Evolutionary conservation across 1,140 invertebrate genomes (phyloP).

Genomic region (Agrilus planipennis): DNA sequence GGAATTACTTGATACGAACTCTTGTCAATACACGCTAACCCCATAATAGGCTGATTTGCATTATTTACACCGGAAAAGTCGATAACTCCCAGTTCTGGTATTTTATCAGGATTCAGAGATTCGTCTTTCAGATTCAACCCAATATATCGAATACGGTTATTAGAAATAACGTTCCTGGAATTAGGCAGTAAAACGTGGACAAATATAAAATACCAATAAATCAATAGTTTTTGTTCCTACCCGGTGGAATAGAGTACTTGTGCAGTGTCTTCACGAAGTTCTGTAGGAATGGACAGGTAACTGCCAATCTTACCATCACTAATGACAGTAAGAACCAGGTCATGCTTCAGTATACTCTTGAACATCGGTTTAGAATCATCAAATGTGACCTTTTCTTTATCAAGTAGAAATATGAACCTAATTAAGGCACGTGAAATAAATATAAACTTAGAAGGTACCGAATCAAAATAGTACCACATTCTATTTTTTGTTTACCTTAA

Average conservation of each 20-base stretch:
- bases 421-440: no score
- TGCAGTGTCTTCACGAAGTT: constrained; percentile 18
- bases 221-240: background rate
- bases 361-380: constrained; percentile 11
- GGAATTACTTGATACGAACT: constrained; percentile 21
- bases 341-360: constrained; percentile 16
- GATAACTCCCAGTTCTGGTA: constrained; percentile 25
- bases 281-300: constrained; percentile 18
- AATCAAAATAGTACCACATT: constrained; percentile 12
- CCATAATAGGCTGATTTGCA: constrained; percentile 21
- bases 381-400: constrained; percentile 19
- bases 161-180: constrained; percentile 15
- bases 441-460: no score
- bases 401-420: constrained; percentile 23
- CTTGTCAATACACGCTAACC: constrained; percentile 24
- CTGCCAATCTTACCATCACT: constrained; percentile 20
- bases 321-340: constrained; percentile 19
- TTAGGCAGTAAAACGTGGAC: background rate
- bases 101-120: constrained; percentile 18
- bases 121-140: constrained; percentile 27
- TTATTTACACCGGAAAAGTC: constrained; percentile 26
- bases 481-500: constrained; percentile 12
- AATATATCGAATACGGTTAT: constrained; percentile 21
- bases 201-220: background rate
- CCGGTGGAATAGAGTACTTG: background rate